These are phyloP conservation scores for Rhodophaea formosa DNA, from an alignment of 2,888 invertebrate genomes.

Conservation along the genomic window DNA sequence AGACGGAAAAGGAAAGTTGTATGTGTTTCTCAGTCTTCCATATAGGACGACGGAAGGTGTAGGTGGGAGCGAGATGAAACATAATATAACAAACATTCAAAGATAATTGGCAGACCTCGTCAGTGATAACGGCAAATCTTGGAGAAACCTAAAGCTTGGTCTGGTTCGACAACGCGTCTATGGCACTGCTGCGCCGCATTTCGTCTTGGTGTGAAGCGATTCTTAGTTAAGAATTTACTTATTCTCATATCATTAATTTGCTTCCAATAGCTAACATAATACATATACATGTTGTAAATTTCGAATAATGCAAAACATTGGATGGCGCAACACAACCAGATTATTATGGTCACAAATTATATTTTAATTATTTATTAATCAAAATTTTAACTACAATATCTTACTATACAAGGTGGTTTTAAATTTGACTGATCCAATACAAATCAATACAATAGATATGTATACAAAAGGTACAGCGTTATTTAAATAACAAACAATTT, in stretches of 20 bases:
- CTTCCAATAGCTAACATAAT: constrained; percentile 14
- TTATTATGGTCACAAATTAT: constrained; percentile 36
- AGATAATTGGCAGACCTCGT: too few relatives aligned
- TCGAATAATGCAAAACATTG: constrained; percentile 33
- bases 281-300: neutral
- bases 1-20: too few relatives aligned
- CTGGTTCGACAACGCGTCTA: too few relatives aligned
- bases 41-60: too few relatives aligned
- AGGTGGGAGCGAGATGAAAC: too few relatives aligned
- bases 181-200: too few relatives aligned
- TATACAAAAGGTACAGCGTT: constrained; percentile 40
- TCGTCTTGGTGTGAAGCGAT: too few relatives aligned
- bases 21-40: too few relatives aligned
- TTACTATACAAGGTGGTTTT: constrained; percentile 23
- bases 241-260: constrained; percentile 21
- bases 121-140: too few relatives aligned
- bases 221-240: constrained; percentile 33
- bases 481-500: constrained; percentile 53
- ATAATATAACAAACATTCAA: too few relatives aligned
- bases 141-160: too few relatives aligned
- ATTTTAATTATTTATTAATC: constrained; percentile 22
- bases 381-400: constrained; percentile 23
- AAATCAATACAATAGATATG: constrained; percentile 39
- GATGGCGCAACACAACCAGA: constrained; percentile 58
- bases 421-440: constrained; percentile 21